Evolutionary conservation across 2,888 invertebrate genomes (phyloP).

Genomic region (Drosophila fulvimacula): DNA sequence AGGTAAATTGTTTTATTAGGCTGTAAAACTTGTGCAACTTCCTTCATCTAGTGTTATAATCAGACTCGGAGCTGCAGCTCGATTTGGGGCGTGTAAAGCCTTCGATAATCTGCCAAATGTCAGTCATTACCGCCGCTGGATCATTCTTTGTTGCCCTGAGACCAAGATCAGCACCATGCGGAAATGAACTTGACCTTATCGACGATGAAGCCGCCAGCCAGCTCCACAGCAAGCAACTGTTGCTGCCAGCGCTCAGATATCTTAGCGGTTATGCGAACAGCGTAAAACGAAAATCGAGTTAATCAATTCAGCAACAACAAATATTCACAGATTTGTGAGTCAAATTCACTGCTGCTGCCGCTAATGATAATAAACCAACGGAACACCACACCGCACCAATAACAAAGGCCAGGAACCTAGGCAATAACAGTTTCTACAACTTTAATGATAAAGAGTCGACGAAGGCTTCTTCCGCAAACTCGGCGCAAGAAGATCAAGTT

Average conservation of each 20-base stretch:
- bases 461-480: slow-evolving; percentile 51
- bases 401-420: slow-evolving; percentile 39
- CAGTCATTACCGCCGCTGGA: slow-evolving; percentile 27
- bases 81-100: background rate
- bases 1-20: slow-evolving; percentile 59
- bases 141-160: slow-evolving; percentile 40
- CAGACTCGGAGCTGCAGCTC: slow-evolving; percentile 17
- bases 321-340: slow-evolving; percentile 49
- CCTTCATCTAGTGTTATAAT: slow-evolving; percentile 41
- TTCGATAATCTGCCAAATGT: slow-evolving; percentile 30
- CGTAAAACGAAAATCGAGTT: slow-evolving; percentile 57
- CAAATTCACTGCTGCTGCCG: slow-evolving; percentile 56
- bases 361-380: slow-evolving; percentile 65
- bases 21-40: slow-evolving; percentile 66
- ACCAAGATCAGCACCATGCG: slow-evolving; percentile 54
- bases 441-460: slow-evolving; percentile 28
- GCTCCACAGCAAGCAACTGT: slow-evolving; percentile 37
- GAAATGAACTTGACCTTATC: slow-evolving; percentile 79
- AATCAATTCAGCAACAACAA: slow-evolving; percentile 62
- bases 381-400: slow-evolving; percentile 51
- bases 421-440: slow-evolving; percentile 30
- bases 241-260: slow-evolving; percentile 9
- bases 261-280: slow-evolving; percentile 43
- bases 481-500: slow-evolving; percentile 60
- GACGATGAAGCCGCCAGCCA: slow-evolving; percentile 20